A percentile compares a stretch with the other conserved stretches of the same genome.
Evolutionary conservation across 1,140 invertebrate genomes (phyloP).

Genomic region (Bombus cullumanus): DNA sequence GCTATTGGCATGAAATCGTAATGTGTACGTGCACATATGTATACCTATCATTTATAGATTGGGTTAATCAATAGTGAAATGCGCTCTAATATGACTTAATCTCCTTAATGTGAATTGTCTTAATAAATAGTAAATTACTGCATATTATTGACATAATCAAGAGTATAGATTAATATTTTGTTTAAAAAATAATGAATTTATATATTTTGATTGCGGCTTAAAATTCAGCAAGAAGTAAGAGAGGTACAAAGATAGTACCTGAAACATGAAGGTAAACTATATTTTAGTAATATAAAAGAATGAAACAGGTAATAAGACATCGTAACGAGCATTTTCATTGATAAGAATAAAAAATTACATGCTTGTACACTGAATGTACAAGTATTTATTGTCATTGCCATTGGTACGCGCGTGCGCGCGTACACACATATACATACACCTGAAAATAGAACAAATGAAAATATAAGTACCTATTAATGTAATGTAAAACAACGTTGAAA

Average conservation of each 20-base stretch:
- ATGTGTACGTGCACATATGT: conserved; percentile 5
- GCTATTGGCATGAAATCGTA: not conserved
- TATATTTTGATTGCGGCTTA: conserved; percentile 48
- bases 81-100: not conserved
- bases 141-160: conserved; percentile 27
- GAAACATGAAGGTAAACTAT: conserved; percentile 56
- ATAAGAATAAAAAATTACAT: conserved; percentile 31
- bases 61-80: conserved; percentile 19
- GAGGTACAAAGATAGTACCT: conserved; percentile 68
- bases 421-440: not conserved
- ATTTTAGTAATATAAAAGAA: conserved; percentile 21
- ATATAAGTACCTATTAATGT: conserved; percentile 4
- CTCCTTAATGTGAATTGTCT: conserved; percentile 31
- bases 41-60: not conserved
- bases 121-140: conserved; percentile 36
- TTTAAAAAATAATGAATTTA: conserved; percentile 20
- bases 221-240: conserved; percentile 63
- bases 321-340: conserved; percentile 29
- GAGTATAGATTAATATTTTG: conserved; percentile 41
- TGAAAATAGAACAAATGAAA: not conserved
- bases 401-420: not conserved
- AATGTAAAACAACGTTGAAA: conserved; percentile 27
- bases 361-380: conserved; percentile 42
- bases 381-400: conserved; percentile 27
- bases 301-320: conserved; percentile 12